phyloP scores from a whole-genome alignment of 2,797 vertebrate genomes.

The Tiaroga cobitis region DNA sequence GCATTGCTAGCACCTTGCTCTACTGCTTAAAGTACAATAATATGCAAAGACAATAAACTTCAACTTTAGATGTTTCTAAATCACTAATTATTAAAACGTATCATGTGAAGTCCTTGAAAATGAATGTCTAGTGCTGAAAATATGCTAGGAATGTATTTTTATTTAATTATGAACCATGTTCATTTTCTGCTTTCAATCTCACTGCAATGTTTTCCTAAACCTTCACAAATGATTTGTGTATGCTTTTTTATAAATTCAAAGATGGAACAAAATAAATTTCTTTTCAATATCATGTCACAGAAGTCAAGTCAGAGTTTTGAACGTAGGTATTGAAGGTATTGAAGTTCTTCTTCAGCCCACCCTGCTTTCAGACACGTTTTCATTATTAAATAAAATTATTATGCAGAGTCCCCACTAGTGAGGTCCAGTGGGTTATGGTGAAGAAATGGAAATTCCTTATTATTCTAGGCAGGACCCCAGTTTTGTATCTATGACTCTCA shows the following conservation, averaged over 20 bases:
- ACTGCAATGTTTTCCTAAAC: background rate
- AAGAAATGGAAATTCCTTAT: conserved; percentile 9
- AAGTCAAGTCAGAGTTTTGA: background rate
- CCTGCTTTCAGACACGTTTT: background rate
- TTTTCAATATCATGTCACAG: background rate
- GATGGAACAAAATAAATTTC: background rate
- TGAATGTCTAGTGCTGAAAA: background rate
- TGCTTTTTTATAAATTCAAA: background rate
- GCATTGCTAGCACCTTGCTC: background rate
- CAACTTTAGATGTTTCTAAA: background rate
- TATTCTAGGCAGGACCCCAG: conserved; percentile 5
- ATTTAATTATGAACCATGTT: background rate
- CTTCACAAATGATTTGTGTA: background rate
- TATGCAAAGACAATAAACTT: background rate
- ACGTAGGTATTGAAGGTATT: no score
- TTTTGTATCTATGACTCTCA: background rate
- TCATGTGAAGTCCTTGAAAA: background rate
- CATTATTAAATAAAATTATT: background rate
- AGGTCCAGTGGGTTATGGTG: background rate
- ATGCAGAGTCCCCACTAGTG: background rate
- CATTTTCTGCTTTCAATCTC: background rate
- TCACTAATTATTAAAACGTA: background rate
- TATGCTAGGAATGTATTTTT: background rate
- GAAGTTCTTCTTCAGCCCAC: background rate
- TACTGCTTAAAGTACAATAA: background rate